Base-by-base conservation (phyloP, 2,888 invertebrate species). In the Cosmia trapezina region DNA sequence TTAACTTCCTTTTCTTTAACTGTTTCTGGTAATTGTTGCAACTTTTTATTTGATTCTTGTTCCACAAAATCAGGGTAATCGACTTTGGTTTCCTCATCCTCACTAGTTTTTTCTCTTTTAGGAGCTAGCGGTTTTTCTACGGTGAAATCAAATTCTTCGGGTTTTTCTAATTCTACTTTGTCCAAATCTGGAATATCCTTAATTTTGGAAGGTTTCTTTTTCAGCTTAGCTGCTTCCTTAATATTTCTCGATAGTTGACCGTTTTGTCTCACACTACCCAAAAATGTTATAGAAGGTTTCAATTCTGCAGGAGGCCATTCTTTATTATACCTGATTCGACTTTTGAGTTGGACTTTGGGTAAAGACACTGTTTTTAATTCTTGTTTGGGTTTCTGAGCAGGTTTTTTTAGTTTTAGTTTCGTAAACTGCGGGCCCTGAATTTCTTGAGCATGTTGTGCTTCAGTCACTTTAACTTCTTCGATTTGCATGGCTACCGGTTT, bases 261-360 rank as follows among this genome's bases (percentile, higher is more conserved):
- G 83, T 95, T 96, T 86, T 97, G 97, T 86, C 96, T 97, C 2
- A 96, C 85, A 61, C 96, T 96, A 73, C 97, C 96, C 75, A 97
- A 90, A 67, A 93, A 91, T 7, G 96, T 95, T 12, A 97, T 91
- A 45, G 95, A 89, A 0, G 97, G 97, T 81, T 95, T 93, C 11
- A 96, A 87, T 71, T 96, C 93, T 79, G 96, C 91, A 4, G 98
- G 97, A 22, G 97, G 97, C 95, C 97, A 98, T 70, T 97, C 97
- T 60, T 95, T 92, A 45, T 96, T 84, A 84, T 96, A 96, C 57
- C 94, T 96, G n/a, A 98, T 97, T 82, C 97, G 96, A 90, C 98
- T 98, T 88, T 97, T 98, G 0, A 98, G 93, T 88, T 97, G 96
- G 67, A 97, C 95, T 91, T 97, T 97, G 0, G 97, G 98, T 70